Evolutionary conservation across 92 coral and sea anemone genomes (phyloP), one percentile per base, ranked within the genome.

Genomic region (Umimayanthus chanpuru): DNA sequence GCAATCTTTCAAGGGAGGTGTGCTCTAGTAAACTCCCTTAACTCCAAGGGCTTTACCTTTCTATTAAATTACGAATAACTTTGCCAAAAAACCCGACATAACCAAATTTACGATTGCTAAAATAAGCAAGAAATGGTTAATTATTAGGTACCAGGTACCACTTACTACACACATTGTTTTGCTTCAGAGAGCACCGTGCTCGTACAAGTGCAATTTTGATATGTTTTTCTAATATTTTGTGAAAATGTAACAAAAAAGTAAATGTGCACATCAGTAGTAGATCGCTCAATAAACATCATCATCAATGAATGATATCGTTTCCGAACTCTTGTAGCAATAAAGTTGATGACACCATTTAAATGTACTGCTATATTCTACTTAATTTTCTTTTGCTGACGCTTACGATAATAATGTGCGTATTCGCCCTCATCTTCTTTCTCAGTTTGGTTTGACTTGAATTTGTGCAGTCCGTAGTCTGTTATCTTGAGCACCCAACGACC

Each of bases 401-500:
- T 82, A 95, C 98, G 90, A 86, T 95, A 95, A 90, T 85, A 95
- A 56, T 75, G 81, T 43, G 98, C 96, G 64, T 95, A 95, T 44
- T 95, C 94, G 15, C 98, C 98, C 56, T 88, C 91, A 25, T 80
- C 92, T n/a, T 92, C 98, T 80, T 83, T 75, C 56, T 91, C 91
- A 4, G 77, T 85, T 75, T 97, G 98, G 85, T 97, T 92, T 26
- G 94, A 90, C 86, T 94, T 95, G 58, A 97, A 97, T 77, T 93
- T 95, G 71, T 79, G 85, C 40, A 97, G 93, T 36, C 99, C 99
- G 40, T 97, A 95, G 82, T 97, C 99, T 12, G 97, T 93, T 77
- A 97, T 92, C 90, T 97, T 97, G 38, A 97, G 92, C 43, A 95
- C 98, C 99, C 99, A 97, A 75, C 99, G 94, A 36, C 99, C 96